phyloP scores from a whole-genome alignment of 2,888 invertebrate species.

The Myopa testacea region DNA sequence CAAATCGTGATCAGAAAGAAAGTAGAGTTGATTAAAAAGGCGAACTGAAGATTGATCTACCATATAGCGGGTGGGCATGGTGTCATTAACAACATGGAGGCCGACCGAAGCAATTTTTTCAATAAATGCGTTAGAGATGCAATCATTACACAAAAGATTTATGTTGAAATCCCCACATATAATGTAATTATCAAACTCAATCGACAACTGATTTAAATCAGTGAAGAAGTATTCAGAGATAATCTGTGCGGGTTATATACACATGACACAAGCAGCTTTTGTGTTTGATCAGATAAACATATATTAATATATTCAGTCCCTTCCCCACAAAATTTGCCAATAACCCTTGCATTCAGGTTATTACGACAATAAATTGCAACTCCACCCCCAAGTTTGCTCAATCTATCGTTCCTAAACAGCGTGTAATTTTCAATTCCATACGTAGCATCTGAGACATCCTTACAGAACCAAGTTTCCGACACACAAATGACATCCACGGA shows the following conservation, averaged over 20 bases:
- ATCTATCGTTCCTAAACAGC: neutral
- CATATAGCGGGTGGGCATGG: neutral
- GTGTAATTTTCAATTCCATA: neutral
- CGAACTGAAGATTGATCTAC: neutral
- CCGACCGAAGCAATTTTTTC: neutral
- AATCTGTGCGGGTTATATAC: neutral
- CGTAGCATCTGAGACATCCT: neutral
- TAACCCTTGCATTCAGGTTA: no score
- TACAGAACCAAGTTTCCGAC: neutral
- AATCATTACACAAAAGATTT: neutral
- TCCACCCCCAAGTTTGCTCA: neutral
- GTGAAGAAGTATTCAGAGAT: neutral
- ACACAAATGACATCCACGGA: conserved; percentile 8
- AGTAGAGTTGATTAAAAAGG: neutral
- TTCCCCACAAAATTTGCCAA: neutral
- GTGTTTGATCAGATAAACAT: neutral
- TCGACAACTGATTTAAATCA: neutral
- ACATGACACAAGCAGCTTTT: neutral
- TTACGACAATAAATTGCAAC: conserved; percentile 4
- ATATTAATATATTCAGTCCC: neutral
- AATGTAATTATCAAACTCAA: neutral
- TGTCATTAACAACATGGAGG: neutral
- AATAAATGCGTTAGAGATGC: no score
- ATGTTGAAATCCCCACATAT: conserved; percentile 17
- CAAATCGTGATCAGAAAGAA: neutral